phyloP scores from a whole-genome alignment of 1,140 invertebrate species.

The Ceratina australensis region DNA sequence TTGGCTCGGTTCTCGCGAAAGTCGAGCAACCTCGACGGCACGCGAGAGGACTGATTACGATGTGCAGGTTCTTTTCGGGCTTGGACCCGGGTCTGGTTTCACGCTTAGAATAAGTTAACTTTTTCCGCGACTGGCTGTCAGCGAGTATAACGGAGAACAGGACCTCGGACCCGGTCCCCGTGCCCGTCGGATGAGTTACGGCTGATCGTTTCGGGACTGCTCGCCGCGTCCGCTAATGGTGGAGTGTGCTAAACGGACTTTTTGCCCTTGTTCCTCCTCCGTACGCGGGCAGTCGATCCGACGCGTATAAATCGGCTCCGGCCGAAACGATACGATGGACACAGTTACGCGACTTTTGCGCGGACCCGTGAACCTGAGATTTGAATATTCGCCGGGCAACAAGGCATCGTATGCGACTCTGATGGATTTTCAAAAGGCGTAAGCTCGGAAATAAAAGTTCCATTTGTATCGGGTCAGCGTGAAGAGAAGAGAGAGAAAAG shows the following conservation, averaged over 20 bases:
- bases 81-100: constrained; percentile 46
- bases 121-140: constrained; percentile 57
- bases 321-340: background rate
- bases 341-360: constrained; percentile 17
- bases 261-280: constrained; percentile 31
- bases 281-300: background rate
- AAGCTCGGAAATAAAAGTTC: constrained; percentile 6
- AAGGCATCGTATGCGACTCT: background rate
- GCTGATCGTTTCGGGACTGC: constrained; percentile 48
- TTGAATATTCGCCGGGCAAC: constrained; percentile 6
- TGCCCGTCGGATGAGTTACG: constrained; percentile 57
- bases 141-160: constrained; percentile 45
- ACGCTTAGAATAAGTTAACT: constrained; percentile 63
- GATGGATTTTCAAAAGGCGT: background rate
- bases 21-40: constrained; percentile 24
- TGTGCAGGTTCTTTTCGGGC: constrained; percentile 49
- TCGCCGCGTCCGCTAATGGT: constrained; percentile 27
- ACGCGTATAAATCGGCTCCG: background rate
- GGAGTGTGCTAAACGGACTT: constrained; percentile 57
- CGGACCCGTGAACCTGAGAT: background rate
- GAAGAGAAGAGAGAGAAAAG: background rate
- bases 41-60: constrained; percentile 49
- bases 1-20: constrained; percentile 30
- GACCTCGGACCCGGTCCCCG: constrained; percentile 8
- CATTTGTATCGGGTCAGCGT: background rate